These are phyloP conservation scores for Tenodera sinensis DNA, from an alignment of 2,888 invertebrate genomes.

Conservation along the genomic window DNA sequence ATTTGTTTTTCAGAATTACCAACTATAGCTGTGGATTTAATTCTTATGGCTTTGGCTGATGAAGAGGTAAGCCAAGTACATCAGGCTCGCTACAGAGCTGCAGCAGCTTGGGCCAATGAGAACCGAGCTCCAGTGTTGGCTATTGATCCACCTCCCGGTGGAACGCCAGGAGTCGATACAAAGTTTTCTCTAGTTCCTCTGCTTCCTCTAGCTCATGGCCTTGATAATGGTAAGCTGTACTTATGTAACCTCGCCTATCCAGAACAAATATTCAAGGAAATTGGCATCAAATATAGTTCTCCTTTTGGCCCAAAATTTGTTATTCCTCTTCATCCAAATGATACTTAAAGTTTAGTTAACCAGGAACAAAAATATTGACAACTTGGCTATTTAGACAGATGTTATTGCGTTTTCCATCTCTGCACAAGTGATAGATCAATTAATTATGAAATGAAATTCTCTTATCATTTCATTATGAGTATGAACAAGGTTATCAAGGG, in stretches of 20 bases:
- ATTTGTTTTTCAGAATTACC: slow-evolving; percentile 42
- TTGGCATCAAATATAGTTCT: slow-evolving; percentile 74
- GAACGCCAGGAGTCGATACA: slow-evolving; percentile 56
- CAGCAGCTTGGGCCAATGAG: slow-evolving; percentile 65
- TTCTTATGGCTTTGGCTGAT: slow-evolving; percentile 52
- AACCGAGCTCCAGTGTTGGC: slow-evolving; percentile 70
- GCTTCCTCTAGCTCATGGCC: slow-evolving; percentile 62
- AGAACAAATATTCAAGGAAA: slow-evolving; percentile 67
- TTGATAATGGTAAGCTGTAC: slow-evolving; percentile 69
- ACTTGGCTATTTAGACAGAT: background rate
- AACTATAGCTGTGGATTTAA: slow-evolving; percentile 50
- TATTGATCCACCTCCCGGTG: slow-evolving; percentile 70
- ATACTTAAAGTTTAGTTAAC: too few species aligned
- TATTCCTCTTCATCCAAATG: slow-evolving; percentile 60
- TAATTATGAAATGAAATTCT: background rate
- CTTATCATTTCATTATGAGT: background rate
- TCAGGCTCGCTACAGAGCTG: slow-evolving; percentile 39
- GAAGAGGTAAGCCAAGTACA: slow-evolving; percentile 39
- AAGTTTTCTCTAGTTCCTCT: slow-evolving; percentile 70
- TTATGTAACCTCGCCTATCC: slow-evolving; percentile 84
- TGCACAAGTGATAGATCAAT: background rate
- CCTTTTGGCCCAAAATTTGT: slow-evolving; percentile 83
- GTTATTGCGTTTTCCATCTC: background rate
- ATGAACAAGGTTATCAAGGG: too few species aligned
- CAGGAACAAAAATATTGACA: background rate